These are phyloP conservation scores for Zaprionus davidi DNA, from an alignment of 1,140 invertebrate genomes.

Conservation along the genomic window DNA sequence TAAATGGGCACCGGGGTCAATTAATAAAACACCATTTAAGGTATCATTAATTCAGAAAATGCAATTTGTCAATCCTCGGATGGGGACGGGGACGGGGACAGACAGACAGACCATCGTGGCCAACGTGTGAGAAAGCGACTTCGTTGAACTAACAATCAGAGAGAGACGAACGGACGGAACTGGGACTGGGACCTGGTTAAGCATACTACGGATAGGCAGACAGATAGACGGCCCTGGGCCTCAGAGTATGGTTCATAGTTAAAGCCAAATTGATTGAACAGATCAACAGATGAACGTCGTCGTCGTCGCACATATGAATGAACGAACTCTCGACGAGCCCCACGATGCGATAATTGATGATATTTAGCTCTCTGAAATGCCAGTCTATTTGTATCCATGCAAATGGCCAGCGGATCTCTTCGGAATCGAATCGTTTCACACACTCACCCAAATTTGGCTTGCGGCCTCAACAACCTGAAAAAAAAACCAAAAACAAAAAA, in stretches of 20 bases:
- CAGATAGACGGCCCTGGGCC: conserved; percentile 23
- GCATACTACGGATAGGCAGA: conserved; percentile 5
- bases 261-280: conserved; percentile 79
- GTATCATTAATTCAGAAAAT: conserved; percentile 75
- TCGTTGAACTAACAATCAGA: conserved; percentile 47
- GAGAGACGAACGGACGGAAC: conserved; percentile 10
- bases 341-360: conserved; percentile 71
- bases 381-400: conserved; percentile 36
- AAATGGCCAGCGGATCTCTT: conserved; percentile 35
- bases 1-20: conserved; percentile 41
- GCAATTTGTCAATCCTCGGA: conserved; percentile 72
- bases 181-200: conserved; percentile 26
- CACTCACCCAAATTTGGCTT: conserved; percentile 43
- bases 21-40: conserved; percentile 79
- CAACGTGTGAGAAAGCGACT: conserved; percentile 79
- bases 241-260: conserved; percentile 22
- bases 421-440: conserved; percentile 53
- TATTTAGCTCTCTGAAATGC: conserved; percentile 50
- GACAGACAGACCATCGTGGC: conserved; percentile 17
- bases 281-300: conserved; percentile 46
- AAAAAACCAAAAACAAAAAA: conserved; percentile 16
- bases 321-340: conserved; percentile 59
- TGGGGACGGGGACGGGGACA: conserved; percentile 25
- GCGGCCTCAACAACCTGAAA: conserved; percentile 36
- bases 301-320: conserved; percentile 38